Evolutionary conservation across 2,888 invertebrate genomes (phyloP).

Genomic region (Kuschelorhynchus macadamiae): DNA sequence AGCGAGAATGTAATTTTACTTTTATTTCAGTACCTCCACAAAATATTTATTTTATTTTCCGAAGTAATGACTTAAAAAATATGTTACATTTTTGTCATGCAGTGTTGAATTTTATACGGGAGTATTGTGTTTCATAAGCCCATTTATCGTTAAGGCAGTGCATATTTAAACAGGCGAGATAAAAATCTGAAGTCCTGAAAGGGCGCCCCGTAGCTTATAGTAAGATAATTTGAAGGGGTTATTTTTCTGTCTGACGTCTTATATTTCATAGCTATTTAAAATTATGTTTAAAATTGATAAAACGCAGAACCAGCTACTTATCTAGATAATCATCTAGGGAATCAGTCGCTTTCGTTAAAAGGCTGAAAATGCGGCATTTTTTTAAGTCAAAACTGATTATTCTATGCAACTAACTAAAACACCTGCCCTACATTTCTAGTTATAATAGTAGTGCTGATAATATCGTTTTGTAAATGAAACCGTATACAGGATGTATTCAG

Average conservation of each 20-base stretch:
- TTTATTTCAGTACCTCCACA: too few species aligned
- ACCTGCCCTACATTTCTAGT: constrained; percentile 35
- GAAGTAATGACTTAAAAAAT: constrained; percentile 17
- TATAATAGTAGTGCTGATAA: neutral
- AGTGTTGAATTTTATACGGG: constrained; percentile 37
- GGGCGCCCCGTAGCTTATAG: constrained; percentile 44
- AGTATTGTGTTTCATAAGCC: constrained; percentile 48
- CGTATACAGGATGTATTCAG: neutral
- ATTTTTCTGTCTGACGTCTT: constrained; percentile 50
- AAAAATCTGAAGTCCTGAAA: constrained; percentile 48
- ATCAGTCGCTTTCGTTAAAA: constrained; percentile 40
- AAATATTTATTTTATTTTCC: too few species aligned
- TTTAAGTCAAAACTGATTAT: constrained; percentile 42
- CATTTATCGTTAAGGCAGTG: constrained; percentile 42
- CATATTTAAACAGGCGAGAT: constrained; percentile 46
- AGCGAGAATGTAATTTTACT: too few species aligned
- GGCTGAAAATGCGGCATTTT: constrained; percentile 33
- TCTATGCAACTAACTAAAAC: constrained; percentile 15
- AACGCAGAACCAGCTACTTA: constrained; percentile 42
- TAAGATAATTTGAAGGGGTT: constrained; percentile 48
- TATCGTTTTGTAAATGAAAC: neutral
- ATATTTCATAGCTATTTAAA: constrained; percentile 49
- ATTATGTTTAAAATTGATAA: constrained; percentile 40
- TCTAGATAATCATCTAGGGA: constrained; percentile 41
- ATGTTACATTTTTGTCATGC: constrained; percentile 35